phyloP scores from a whole-genome alignment of 2,888 invertebrate genomes.

The Cephus spinipes region DNA sequence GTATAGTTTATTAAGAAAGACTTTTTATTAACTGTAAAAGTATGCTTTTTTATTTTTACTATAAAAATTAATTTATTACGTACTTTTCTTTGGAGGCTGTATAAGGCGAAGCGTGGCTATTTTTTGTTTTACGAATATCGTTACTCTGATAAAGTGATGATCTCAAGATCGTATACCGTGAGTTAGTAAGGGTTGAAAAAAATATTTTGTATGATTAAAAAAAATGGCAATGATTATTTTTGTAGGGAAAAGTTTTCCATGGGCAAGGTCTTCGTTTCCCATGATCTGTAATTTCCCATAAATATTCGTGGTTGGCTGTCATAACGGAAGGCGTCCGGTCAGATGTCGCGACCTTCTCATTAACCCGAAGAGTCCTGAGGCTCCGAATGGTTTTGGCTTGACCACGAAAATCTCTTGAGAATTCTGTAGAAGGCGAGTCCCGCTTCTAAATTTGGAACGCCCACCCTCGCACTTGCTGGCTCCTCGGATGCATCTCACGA shows the following conservation, averaged over 20 bases:
- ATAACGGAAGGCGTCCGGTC: slow-evolving; percentile 58
- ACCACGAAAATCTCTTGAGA: slow-evolving; percentile 55
- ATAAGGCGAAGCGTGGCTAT: background rate
- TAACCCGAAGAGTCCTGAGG: slow-evolving; percentile 44
- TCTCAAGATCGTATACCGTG: background rate
- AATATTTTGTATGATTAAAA: slow-evolving; percentile 2
- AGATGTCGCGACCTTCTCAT: slow-evolving; percentile 60
- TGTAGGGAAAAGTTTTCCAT: background rate
- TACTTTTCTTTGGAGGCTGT: background rate
- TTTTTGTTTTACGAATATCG: no score
- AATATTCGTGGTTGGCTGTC: slow-evolving; percentile 55
- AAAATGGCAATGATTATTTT: slow-evolving; percentile 12
- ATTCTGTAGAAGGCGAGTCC: slow-evolving; percentile 41
- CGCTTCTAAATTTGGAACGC: slow-evolving; percentile 58
- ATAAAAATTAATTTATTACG: background rate
- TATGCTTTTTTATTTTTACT: background rate
- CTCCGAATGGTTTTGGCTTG: slow-evolving; percentile 44
- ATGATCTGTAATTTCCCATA: slow-evolving; percentile 57
- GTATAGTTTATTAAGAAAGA: background rate
- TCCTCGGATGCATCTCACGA: slow-evolving; percentile 27
- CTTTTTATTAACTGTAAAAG: background rate
- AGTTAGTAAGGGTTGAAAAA: background rate
- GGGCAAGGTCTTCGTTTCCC: slow-evolving; percentile 42
- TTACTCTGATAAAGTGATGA: background rate
- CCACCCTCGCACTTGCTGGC: slow-evolving; percentile 43